Base-by-base conservation (phyloP, 2,888 invertebrate genomes). In the Uropetala carovei region DNA sequence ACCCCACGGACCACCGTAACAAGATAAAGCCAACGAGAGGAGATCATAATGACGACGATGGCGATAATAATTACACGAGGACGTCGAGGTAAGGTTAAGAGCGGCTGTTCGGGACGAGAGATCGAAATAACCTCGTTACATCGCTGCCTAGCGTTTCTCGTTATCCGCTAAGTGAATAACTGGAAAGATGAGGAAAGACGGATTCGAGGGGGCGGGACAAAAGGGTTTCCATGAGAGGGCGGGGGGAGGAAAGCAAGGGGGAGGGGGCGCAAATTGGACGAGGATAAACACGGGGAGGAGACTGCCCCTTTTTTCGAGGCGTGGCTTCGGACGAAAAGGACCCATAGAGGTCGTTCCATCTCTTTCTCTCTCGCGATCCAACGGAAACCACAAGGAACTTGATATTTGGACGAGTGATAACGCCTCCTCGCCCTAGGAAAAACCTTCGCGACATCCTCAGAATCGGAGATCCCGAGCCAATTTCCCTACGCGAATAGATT, bases 161-260 rank as follows among this genome's bases (percentile, higher is more conserved):
- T 89, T 89, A 89, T 64, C 89, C 14, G 60, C 43, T 89, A 68
- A 89, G 89, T 89, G 89, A 89, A 89, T 89, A 89, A 89, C 89
- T 30, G 89, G 68, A 43, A 64, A 86, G 86, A 86, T 86, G 89
- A 64, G 64, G 83, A n/a, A 83, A 83, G n/a, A n/a, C 14, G 22
- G 83, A 83, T 56, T 18, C n/a, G 83, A 57, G 57, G 14, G 14
- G 83, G 18, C 18, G n/a, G 83, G 18, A 83, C 56, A 83, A 83
- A 43, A 83, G 83, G 83, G 83, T 83, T 83, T 83, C n/a, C 83
- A 83, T 43, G n/a, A 57, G 56, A 18, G n/a, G 56, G 57, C 5
- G n/a, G n/a, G 57, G n/a, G n/a, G 56, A 83, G 57, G 83, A 56
- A 56, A 43, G 56, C 0, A 57, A 83, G 18, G 57, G 43, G 43